A percentile compares a stretch with the other conserved stretches of the same genome.
Conservation (phyloP, 2,888 invertebrate genomes). For the Branchinecta sandiegonensis region DNA sequence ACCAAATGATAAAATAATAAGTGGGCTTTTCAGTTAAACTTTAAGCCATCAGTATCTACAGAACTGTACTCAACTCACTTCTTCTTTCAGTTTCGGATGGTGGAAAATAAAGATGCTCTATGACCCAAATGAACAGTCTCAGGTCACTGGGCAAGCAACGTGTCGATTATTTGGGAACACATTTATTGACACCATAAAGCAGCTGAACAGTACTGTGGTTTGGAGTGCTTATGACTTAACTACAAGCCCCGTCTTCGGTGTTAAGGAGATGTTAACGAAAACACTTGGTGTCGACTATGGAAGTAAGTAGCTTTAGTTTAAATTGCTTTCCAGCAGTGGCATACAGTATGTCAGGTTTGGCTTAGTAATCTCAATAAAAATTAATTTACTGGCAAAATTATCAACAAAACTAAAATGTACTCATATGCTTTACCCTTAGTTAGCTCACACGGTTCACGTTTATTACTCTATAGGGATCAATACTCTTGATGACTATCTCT, state of each 20-base stretch:
- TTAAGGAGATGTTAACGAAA: conserved; percentile 47
- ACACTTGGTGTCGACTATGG: conserved; percentile 43
- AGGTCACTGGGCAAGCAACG: conserved; percentile 51
- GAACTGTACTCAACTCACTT: background rate
- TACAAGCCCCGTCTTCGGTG: conserved; percentile 43
- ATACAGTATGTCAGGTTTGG: no score
- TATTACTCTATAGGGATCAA: no score
- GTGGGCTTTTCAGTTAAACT: no score
- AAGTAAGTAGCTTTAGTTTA: conserved; percentile 43
- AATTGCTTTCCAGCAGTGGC: no score
- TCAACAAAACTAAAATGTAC: no score
- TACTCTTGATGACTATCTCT: no score
- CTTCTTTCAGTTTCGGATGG: conserved; percentile 51
- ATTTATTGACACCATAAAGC: conserved; percentile 45
- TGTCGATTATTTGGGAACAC: conserved; percentile 62
- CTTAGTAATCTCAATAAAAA: no score
- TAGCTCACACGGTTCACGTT: no score
- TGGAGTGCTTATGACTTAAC: conserved; percentile 48
- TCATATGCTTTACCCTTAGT: no score
- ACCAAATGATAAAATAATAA: no score
- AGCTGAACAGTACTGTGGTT: conserved; percentile 29
- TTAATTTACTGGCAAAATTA: no score
- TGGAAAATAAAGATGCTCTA: conserved; percentile 55
- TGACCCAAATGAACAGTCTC: conserved; percentile 52
- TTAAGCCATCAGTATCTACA: no score